These are phyloP conservation scores for Rhagoletis zephyria DNA, from an alignment of 1,140 invertebrate genomes.

Conservation along the genomic window DNA sequence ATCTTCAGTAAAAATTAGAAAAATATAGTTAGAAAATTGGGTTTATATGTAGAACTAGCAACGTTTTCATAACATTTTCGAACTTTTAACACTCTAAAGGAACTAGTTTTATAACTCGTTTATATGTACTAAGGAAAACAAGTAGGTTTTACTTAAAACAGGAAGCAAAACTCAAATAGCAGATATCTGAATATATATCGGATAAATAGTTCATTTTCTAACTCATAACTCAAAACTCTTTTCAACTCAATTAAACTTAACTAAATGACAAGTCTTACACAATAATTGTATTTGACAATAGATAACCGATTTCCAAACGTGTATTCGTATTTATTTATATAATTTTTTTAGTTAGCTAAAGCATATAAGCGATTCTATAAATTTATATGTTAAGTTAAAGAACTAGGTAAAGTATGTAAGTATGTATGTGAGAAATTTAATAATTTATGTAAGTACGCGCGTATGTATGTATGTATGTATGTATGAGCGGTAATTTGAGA, in stretches of 20 bases:
- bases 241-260: background rate
- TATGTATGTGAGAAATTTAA: no score
- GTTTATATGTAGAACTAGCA: slow-evolving; percentile 72
- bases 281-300: background rate
- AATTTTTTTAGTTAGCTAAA: background rate
- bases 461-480: background rate
- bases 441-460: no score
- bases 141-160: background rate
- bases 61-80: slow-evolving; percentile 61
- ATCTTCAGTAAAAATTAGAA: slow-evolving; percentile 30
- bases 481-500: background rate
- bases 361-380: slow-evolving; percentile 14
- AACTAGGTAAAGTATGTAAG: background rate
- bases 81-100: slow-evolving; percentile 45
- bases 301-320: background rate
- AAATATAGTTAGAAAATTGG: slow-evolving; percentile 3
- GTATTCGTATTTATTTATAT: background rate
- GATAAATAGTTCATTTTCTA: background rate
- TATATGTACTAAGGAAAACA: slow-evolving; percentile 36
- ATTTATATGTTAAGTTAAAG: background rate
- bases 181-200: background rate
- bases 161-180: slow-evolving; percentile 1
- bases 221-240: background rate
- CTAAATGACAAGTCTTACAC: slow-evolving; percentile 18
- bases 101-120: slow-evolving; percentile 35